phyloP scores from a whole-genome alignment of 2,888 invertebrate species.

The Cinara cedri region DNA sequence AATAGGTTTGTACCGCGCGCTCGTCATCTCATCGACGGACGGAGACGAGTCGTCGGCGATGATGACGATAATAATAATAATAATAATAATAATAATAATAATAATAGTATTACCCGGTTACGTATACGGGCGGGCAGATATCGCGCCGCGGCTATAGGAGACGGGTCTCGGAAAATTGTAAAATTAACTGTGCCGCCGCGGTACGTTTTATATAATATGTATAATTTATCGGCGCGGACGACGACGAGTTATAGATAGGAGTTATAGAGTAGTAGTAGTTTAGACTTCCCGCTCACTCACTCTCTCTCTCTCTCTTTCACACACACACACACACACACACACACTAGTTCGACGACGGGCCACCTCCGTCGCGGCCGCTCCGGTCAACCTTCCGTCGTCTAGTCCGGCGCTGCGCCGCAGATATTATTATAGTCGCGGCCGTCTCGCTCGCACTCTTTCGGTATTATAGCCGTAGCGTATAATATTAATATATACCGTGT shows the following conservation, averaged over 20 bases:
- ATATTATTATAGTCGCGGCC: no score
- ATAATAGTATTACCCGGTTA: background rate
- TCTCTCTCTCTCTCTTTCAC: no score
- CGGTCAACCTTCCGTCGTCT: constrained; percentile 52
- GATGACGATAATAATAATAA: constrained; percentile 13
- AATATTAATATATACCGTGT: background rate
- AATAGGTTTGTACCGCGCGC: constrained; percentile 26
- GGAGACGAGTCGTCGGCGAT: no score
- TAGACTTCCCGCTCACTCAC: no score
- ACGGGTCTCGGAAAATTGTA: constrained; percentile 24
- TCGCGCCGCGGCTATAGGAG: background rate
- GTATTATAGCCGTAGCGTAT: background rate
- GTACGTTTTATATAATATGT: constrained; percentile 35
- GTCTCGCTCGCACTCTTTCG: background rate
- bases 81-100: constrained; percentile 14
- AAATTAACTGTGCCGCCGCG: constrained; percentile 43
- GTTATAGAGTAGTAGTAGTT: constrained; percentile 17
- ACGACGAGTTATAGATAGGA: no score
- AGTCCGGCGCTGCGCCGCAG: background rate
- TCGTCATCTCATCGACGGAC: no score
- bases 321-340: no score
- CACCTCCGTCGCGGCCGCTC: constrained; percentile 3
- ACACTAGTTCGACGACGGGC: constrained; percentile 18
- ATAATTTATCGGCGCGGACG: constrained; percentile 44
- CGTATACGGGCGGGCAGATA: no score